These are phyloP conservation scores for Perccottus glenii DNA, from an alignment of 2,113 vertebrate species.

Conservation along the genomic window DNA sequence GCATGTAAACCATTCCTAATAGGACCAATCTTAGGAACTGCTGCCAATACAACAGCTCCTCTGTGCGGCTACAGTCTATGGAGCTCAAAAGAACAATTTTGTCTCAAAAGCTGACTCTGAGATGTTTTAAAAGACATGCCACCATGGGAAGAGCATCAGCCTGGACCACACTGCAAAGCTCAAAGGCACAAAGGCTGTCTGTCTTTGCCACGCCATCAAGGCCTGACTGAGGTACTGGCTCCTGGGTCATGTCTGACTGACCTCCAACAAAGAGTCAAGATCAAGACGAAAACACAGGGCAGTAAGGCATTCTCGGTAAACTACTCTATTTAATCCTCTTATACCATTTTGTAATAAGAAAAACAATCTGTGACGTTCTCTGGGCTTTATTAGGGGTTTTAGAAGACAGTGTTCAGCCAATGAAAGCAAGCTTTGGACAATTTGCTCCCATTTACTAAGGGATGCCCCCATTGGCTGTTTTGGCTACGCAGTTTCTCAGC, in stretches of 20 bases:
- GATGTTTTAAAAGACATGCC: slow-evolving; percentile 68
- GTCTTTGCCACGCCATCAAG: slow-evolving; percentile 50
- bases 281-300: slow-evolving; percentile 25
- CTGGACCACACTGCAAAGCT: slow-evolving; percentile 48
- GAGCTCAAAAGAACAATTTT: slow-evolving; percentile 76
- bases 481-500: no score
- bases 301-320: not conserved
- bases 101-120: slow-evolving; percentile 71
- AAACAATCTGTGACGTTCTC: no score
- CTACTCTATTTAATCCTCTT: no score
- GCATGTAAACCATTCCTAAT: slow-evolving; percentile 69
- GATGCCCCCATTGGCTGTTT: no score
- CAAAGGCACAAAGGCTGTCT: slow-evolving; percentile 74
- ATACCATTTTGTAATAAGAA: no score
- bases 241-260: slow-evolving; percentile 42
- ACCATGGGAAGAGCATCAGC: slow-evolving; percentile 68
- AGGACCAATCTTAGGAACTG: slow-evolving; percentile 70
- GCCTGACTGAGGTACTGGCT: slow-evolving; percentile 32
- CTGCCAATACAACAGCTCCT: slow-evolving; percentile 61
- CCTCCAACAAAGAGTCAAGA: slow-evolving; percentile 46
- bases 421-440: no score
- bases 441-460: no score
- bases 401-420: no score
- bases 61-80: slow-evolving; percentile 63
- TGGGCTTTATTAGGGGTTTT: no score